Evolutionary conservation across 2,888 invertebrate genomes (phyloP).

Genomic region (Drosophila peninsularis): DNA sequence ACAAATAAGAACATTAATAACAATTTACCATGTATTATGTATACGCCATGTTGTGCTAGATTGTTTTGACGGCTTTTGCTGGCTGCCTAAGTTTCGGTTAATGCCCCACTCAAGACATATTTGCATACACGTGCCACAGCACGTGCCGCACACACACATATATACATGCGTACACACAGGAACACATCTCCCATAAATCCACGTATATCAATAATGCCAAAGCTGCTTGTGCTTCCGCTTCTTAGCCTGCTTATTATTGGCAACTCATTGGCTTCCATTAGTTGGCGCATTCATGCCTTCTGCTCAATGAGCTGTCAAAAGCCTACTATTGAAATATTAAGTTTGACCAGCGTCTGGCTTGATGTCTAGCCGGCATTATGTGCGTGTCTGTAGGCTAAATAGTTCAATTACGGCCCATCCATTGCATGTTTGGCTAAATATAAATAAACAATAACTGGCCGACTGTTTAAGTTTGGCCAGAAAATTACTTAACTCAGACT

Average conservation of each 20-base stretch:
- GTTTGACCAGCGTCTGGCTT: constrained; percentile 44
- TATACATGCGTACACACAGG: neutral
- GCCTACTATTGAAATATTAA: constrained; percentile 42
- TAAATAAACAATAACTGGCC: constrained; percentile 12
- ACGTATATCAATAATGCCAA: constrained; percentile 32
- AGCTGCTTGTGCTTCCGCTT: neutral
- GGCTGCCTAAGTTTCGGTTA: constrained; percentile 23
- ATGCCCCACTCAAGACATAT: constrained; percentile 25
- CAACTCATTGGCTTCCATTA: neutral
- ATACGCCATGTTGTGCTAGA: constrained; percentile 68
- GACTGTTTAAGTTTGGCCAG: neutral
- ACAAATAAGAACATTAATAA: constrained; percentile 41
- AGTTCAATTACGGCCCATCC: neutral
- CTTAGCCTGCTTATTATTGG: constrained; percentile 5
- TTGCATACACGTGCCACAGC: constrained; percentile 53
- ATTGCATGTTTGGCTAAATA: constrained; percentile 21
- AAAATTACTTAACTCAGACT: neutral
- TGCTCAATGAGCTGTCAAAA: constrained; percentile 5
- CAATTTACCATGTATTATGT: constrained; percentile 57
- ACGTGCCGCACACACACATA: constrained; percentile 1
- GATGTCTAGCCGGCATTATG: constrained; percentile 50
- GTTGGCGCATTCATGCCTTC: neutral
- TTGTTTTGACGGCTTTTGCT: constrained; percentile 50
- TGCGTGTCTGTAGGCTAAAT: constrained; percentile 33
- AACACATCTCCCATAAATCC: constrained; percentile 13